Percentiles rank a stretch among this genome's conserved stretches.
These are phyloP conservation scores for Archivesica marissinica DNA, from an alignment of 1,140 invertebrate genomes.

Conservation along the genomic window DNA sequence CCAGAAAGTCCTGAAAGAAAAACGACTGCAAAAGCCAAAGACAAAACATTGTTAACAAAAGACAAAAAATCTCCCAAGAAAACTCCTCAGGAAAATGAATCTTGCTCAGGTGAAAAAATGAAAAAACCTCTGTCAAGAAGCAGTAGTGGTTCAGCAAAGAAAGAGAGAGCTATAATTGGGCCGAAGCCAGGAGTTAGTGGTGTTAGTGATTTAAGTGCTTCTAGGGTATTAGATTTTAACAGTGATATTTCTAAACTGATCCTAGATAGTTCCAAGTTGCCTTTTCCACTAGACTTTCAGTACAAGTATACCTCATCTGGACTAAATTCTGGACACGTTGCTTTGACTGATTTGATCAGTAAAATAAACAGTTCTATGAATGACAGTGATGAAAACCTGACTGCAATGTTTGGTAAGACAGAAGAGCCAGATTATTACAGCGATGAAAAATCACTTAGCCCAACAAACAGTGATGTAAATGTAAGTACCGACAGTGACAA, in stretches of 20 bases:
- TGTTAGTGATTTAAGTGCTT: background rate
- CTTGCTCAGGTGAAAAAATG: constrained; percentile 16
- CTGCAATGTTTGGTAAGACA: constrained; percentile 8
- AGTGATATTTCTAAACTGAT: constrained; percentile 26
- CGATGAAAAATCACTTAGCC: constrained; percentile 13
- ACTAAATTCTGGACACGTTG: background rate
- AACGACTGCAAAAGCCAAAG: background rate
- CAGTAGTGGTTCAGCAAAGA: constrained; percentile 40
- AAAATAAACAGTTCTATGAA: constrained; percentile 38
- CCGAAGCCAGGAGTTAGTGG: background rate
- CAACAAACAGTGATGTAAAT: background rate
- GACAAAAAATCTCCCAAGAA: constrained; percentile 13
- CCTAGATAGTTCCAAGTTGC: constrained; percentile 14
- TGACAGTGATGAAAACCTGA: constrained; percentile 1
- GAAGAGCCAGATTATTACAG: constrained; percentile 14
- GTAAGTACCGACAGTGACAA: constrained; percentile 42
- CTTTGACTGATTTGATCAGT: constrained; percentile 24
- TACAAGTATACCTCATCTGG: constrained; percentile 39
- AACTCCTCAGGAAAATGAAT: constrained; percentile 24
- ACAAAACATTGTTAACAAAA: background rate
- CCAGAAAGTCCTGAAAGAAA: background rate
- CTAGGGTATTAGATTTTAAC: constrained; percentile 37
- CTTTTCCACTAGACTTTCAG: constrained; percentile 49
- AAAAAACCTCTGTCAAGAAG: constrained; percentile 6
- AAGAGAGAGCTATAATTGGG: background rate